A percentile compares a stretch with the other conserved stretches of the same genome.
These are phyloP conservation scores for Picathartes gymnocephalus DNA, from an alignment of 2,113 vertebrate genomes.

Conservation along the genomic window DNA sequence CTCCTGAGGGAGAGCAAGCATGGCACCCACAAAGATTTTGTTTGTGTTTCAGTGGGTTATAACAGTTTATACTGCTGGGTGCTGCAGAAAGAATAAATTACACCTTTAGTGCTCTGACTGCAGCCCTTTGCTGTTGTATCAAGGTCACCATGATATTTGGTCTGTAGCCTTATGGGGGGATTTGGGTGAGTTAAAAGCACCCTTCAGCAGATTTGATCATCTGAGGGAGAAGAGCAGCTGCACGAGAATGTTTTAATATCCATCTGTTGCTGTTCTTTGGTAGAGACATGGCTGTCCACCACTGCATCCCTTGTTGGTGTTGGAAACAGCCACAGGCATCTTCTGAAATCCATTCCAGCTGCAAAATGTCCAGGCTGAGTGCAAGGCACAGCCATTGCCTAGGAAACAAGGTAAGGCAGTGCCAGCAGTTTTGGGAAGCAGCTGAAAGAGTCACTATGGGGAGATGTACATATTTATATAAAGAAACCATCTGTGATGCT, in stretches of 20 bases:
- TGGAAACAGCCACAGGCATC: neutral
- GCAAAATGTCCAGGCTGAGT: neutral
- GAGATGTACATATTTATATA: slow-evolving; percentile 10
- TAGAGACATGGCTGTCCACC: neutral
- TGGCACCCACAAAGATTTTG: neutral
- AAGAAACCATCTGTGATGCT: slow-evolving; percentile 47
- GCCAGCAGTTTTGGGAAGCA: slow-evolving; percentile 16
- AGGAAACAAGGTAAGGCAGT: neutral
- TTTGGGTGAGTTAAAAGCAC: neutral
- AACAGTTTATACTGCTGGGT: neutral
- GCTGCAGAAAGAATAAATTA: neutral
- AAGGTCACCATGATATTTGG: neutral
- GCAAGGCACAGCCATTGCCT: neutral
- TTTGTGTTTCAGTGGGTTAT: neutral
- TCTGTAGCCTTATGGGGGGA: neutral
- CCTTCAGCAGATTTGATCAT: neutral
- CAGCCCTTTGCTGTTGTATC: rapidly evolving
- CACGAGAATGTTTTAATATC: neutral
- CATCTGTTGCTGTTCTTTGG: neutral
- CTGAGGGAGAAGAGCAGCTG: neutral
- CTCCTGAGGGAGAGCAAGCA: neutral
- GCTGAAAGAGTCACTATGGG: neutral
- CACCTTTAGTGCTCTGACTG: neutral
- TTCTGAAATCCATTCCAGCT: neutral
- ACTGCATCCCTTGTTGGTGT: neutral